phyloP scores from a whole-genome alignment of 1,140 invertebrate species.

The Drosophila lini region DNA sequence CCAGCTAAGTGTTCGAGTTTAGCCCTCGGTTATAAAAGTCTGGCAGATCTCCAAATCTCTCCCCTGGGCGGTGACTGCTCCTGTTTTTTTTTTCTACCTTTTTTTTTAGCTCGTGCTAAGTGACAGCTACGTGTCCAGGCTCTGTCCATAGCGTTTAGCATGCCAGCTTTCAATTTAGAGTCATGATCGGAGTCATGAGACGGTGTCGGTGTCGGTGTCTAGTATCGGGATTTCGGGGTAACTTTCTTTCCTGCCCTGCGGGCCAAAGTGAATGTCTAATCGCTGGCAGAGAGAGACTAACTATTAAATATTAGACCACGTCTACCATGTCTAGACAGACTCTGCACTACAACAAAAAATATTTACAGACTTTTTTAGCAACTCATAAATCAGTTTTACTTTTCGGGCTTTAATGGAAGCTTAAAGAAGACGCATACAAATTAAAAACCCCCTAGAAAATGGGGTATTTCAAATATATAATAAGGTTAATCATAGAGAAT shows the following conservation, averaged over 20 bases:
- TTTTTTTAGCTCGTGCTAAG: slow-evolving; percentile 31
- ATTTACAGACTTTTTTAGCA: not conserved
- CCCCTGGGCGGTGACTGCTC: slow-evolving; percentile 31
- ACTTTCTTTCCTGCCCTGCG: slow-evolving; percentile 70
- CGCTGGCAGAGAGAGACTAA: slow-evolving; percentile 24
- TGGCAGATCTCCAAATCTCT: slow-evolving; percentile 27
- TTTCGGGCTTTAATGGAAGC: not conserved
- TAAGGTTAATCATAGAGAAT: not conserved
- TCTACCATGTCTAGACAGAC: slow-evolving; percentile 59
- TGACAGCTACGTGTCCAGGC: slow-evolving; percentile 44
- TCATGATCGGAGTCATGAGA: slow-evolving; percentile 46
- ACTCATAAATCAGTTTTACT: slow-evolving; percentile 9
- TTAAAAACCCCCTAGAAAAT: not conserved
- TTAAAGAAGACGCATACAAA: too few species aligned
- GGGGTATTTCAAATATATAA: not conserved
- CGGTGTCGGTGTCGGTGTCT: slow-evolving; percentile 8
- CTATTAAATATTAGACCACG: slow-evolving; percentile 43
- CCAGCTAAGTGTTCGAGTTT: slow-evolving; percentile 22
- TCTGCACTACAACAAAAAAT: slow-evolving; percentile 22
- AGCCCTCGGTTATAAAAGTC: slow-evolving; percentile 38
- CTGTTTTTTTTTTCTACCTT: slow-evolving; percentile 13
- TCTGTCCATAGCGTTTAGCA: slow-evolving; percentile 60
- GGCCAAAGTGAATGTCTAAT: slow-evolving; percentile 75
- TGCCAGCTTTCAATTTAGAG: slow-evolving; percentile 74
- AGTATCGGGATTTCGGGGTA: slow-evolving; percentile 39